Percentiles rank a stretch among this genome's conserved stretches.
phyloP scores from a whole-genome alignment of 2,113 vertebrate species.

The Heterotilapia buettikoferi region DNA sequence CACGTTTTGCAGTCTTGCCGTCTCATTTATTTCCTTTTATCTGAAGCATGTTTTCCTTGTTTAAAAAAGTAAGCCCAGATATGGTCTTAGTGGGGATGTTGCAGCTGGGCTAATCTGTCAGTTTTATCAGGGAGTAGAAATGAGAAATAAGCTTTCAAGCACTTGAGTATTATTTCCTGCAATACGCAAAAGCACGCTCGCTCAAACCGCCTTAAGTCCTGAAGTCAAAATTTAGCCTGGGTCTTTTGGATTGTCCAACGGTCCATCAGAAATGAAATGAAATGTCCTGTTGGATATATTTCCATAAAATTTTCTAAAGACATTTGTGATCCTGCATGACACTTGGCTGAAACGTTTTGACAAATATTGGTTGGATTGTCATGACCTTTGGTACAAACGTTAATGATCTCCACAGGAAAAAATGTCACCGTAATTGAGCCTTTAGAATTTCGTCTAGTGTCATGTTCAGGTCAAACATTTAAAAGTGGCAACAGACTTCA shows the following conservation, averaged over 20 bases:
- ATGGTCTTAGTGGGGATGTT: not conserved
- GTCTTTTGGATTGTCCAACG: not conserved
- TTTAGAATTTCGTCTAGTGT: not conserved
- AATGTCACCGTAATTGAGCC: not conserved
- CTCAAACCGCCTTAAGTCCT: not conserved
- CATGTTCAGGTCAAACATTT: not conserved
- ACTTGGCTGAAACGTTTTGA: not conserved
- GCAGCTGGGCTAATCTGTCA: not conserved
- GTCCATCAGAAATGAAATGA: not conserved
- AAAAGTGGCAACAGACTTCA: not conserved
- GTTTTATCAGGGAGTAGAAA: not conserved
- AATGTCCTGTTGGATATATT: not conserved
- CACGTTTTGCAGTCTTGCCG: not conserved
- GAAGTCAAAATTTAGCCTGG: not conserved
- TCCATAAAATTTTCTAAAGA: not conserved
- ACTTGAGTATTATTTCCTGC: not conserved
- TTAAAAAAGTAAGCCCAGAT: not conserved
- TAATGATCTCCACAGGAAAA: not conserved
- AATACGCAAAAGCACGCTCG: not conserved
- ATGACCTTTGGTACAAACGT: not conserved
- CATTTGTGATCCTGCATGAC: not conserved
- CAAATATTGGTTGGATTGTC: not conserved
- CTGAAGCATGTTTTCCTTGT: not conserved
- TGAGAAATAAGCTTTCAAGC: not conserved
- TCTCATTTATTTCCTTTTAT: not conserved